These are phyloP conservation scores for Lasioglossum oenotherae DNA, from an alignment of 2,888 invertebrate genomes.

Conservation along the genomic window DNA sequence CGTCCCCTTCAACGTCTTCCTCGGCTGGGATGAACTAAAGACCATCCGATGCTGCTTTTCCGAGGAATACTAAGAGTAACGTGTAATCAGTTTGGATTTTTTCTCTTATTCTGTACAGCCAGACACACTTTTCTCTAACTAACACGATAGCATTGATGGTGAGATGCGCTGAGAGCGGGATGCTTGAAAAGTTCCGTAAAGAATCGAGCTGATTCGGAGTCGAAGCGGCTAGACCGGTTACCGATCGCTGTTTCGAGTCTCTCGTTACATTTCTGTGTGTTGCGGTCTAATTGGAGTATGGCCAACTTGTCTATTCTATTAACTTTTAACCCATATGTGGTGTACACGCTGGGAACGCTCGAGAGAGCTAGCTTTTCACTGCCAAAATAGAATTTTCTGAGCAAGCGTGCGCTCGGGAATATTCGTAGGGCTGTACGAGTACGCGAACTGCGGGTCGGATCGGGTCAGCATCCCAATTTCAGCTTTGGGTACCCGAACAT, in stretches of 20 bases:
- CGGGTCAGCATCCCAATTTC: no score
- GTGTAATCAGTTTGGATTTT: slow-evolving; percentile 33
- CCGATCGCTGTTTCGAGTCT: neutral
- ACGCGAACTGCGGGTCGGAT: neutral
- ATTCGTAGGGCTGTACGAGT: neutral
- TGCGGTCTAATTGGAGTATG: neutral
- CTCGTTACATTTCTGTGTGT: neutral
- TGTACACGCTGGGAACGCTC: neutral
- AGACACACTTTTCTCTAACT: slow-evolving; percentile 14
- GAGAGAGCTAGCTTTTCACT: neutral
- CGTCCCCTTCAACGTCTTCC: slow-evolving; percentile 43
- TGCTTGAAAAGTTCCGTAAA: slow-evolving; percentile 15
- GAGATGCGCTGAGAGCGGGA: slow-evolving; percentile 13
- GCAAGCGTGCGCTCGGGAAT: neutral
- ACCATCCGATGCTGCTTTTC: slow-evolving; percentile 46
- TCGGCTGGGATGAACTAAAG: slow-evolving; percentile 44
- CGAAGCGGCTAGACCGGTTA: neutral
- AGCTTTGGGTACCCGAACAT: no score
- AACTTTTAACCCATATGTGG: neutral
- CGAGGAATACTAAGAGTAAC: slow-evolving; percentile 57
- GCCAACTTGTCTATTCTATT: neutral
- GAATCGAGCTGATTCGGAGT: neutral
- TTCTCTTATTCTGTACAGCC: slow-evolving; percentile 15
- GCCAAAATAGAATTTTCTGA: neutral
- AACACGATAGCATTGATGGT: slow-evolving; percentile 18